Evolutionary conservation across 1,140 invertebrate genomes (phyloP).

Genomic region (Musca vetustissima): DNA sequence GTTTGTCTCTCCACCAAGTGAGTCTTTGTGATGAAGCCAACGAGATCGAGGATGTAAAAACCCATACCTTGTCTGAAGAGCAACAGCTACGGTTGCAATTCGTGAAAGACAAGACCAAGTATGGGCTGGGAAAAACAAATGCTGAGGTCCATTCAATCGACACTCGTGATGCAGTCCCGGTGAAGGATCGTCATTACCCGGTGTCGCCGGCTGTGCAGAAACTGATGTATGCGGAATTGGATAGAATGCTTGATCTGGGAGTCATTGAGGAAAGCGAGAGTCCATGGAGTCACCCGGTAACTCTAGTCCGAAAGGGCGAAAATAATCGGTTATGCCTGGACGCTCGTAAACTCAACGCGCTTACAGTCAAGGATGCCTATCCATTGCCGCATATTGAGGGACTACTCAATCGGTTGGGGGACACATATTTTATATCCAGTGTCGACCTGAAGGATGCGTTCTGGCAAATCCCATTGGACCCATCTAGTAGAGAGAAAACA

Average conservation of each 20-base stretch:
- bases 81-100: neutral
- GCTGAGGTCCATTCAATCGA: neutral
- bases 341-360: conserved; percentile 55
- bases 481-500: conserved; percentile 47
- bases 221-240: neutral
- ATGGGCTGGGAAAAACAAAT: neutral
- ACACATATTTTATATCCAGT: neutral
- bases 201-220: neutral
- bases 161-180: neutral
- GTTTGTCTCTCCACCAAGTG: neutral
- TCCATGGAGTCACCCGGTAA: neutral
- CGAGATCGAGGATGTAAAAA: neutral
- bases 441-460: conserved; percentile 45
- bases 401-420: neutral
- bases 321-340: conserved; percentile 55
- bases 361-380: conserved; percentile 21
- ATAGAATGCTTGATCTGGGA: conserved; percentile 32
- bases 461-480: conserved; percentile 46
- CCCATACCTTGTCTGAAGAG: neutral
- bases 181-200: conserved; percentile 8
- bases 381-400: conserved; percentile 25
- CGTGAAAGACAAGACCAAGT: neutral
- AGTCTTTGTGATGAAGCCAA: neutral
- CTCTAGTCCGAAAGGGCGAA: neutral
- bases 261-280: conserved; percentile 30